Evolutionary conservation across 92 coral and sea anemone genomes (phyloP).

Genomic region (Parazoanthus atlanticus): DNA sequence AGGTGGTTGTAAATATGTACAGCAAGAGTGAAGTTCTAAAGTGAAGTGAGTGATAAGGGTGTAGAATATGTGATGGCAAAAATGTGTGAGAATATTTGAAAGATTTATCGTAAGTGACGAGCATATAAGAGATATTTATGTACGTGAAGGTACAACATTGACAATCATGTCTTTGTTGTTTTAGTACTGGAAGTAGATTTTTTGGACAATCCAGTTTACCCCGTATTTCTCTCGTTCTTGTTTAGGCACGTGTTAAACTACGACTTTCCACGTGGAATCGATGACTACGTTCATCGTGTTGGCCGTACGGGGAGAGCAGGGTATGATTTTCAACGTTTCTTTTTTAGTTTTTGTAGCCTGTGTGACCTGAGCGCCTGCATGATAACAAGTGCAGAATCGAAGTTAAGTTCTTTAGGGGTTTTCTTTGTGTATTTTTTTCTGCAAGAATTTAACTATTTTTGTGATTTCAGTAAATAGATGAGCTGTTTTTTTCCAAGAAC

Average conservation of each 20-base stretch:
- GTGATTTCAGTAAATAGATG: too few relatives aligned
- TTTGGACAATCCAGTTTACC: neutral
- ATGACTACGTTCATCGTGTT: conserved; percentile 96
- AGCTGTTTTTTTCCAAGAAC: neutral
- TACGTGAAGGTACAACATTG: too few relatives aligned
- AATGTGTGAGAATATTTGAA: too few relatives aligned
- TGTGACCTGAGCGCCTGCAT: neutral
- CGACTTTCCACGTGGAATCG: conserved; percentile 92
- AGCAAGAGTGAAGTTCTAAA: too few relatives aligned
- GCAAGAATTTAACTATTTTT: neutral
- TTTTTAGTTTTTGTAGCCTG: neutral
- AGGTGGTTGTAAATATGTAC: too few relatives aligned
- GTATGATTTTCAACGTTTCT: conserved; percentile 45
- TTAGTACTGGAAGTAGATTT: neutral
- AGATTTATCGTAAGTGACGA: neutral
- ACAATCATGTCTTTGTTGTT: neutral
- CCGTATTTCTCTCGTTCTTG: neutral
- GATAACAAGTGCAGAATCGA: neutral
- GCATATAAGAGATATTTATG: too few relatives aligned
- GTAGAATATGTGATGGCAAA: too few relatives aligned
- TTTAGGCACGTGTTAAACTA: conserved; percentile 88
- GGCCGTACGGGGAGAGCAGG: conserved; percentile 99
- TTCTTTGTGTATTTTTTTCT: neutral
- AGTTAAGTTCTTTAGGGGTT: too few relatives aligned
- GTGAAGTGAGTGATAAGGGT: too few relatives aligned